phyloP scores from a whole-genome alignment of 1,140 invertebrate genomes.

The Drosophila sturtevanti region DNA sequence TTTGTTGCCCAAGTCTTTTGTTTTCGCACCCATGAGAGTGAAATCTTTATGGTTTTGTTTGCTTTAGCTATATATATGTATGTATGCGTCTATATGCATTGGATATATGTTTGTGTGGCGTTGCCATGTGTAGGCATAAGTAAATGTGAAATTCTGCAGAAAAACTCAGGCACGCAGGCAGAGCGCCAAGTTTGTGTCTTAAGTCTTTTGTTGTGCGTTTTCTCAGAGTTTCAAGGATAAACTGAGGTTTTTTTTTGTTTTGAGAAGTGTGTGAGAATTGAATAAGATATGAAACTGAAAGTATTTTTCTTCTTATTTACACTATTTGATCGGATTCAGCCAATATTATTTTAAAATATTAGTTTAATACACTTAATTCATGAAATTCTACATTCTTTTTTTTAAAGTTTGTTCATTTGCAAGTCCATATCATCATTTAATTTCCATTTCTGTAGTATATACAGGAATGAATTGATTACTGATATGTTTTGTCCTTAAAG shows the following conservation, averaged over 20 bases:
- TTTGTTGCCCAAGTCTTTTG: slow-evolving; percentile 53
- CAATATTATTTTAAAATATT: too few relatives aligned
- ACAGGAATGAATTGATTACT: too few relatives aligned
- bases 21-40: slow-evolving; percentile 45
- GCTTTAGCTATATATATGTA: slow-evolving; percentile 28
- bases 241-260: slow-evolving; percentile 9
- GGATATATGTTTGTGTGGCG: slow-evolving; percentile 16
- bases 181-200: slow-evolving; percentile 46
- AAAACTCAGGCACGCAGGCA: slow-evolving; percentile 39
- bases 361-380: too few relatives aligned
- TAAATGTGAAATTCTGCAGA: slow-evolving; percentile 59
- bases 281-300: slow-evolving; percentile 15
- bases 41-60: slow-evolving; percentile 17
- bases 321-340: too few relatives aligned
- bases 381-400: too few relatives aligned
- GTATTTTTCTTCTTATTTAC: slow-evolving; percentile 20
- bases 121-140: slow-evolving; percentile 26
- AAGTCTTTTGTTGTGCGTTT: slow-evolving; percentile 57
- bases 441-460: too few relatives aligned
- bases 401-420: too few relatives aligned
- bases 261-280: slow-evolving; percentile 50
- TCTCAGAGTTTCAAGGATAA: slow-evolving; percentile 65
- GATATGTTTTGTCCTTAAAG: too few relatives aligned
- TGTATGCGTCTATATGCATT: slow-evolving; percentile 21
- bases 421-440: too few relatives aligned